Evolutionary conservation across 2,797 vertebrate genomes (phyloP).

Genomic region (Mareca penelope): DNA sequence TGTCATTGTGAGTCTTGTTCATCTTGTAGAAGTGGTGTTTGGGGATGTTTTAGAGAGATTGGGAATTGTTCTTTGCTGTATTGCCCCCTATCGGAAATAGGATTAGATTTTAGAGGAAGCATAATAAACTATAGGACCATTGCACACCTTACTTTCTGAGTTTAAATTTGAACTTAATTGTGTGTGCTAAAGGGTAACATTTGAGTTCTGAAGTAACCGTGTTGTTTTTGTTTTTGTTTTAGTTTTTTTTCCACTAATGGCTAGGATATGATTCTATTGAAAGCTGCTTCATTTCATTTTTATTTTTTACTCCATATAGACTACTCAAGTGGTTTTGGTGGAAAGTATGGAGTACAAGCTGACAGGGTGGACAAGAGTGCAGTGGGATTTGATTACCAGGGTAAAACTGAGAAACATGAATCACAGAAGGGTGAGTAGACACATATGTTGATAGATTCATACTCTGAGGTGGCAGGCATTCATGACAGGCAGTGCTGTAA

Average conservation of each 20-base stretch:
- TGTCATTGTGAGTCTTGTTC: not conserved
- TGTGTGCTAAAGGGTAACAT: not conserved
- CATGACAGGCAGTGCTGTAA: not conserved
- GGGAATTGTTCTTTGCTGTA: not conserved
- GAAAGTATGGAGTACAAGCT: slow-evolving; percentile 90
- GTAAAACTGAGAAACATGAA: slow-evolving; percentile 91
- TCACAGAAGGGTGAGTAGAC: slow-evolving; percentile 87
- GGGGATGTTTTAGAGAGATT: not conserved
- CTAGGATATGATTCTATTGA: not conserved
- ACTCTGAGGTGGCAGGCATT: not conserved
- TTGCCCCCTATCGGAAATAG: not conserved
- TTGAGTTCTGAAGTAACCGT: not conserved
- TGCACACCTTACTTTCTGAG: not conserved
- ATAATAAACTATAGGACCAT: not conserved
- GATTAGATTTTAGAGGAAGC: not conserved
- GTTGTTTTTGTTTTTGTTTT: too few species aligned
- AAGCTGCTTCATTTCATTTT: not conserved
- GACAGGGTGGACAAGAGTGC: slow-evolving; percentile 97
- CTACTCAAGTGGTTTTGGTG: slow-evolving; percentile 91
- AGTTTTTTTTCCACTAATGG: not conserved
- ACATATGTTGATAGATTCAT: not conserved
- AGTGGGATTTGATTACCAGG: slow-evolving; percentile 93
- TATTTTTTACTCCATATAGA: slow-evolving; percentile 77
- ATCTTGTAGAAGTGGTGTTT: not conserved
- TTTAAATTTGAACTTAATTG: not conserved